Percentiles rank a stretch among this genome's conserved stretches.
These are phyloP conservation scores for Ectemnius lituratus DNA, from an alignment of 2,888 invertebrate genomes.

Conservation along the genomic window DNA sequence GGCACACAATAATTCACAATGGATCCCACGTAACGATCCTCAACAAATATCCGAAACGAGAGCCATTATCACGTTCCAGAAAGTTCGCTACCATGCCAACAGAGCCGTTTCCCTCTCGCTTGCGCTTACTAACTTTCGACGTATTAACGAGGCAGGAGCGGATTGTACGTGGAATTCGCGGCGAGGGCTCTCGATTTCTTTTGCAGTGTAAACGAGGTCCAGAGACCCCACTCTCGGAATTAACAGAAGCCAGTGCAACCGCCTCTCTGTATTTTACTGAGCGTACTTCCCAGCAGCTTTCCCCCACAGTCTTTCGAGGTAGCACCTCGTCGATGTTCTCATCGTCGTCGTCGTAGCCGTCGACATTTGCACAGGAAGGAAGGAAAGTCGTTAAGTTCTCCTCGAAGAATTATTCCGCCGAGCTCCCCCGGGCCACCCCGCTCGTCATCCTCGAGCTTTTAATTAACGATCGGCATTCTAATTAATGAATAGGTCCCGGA, in stretches of 20 bases:
- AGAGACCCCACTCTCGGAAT: constrained; percentile 37
- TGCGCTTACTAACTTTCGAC: constrained; percentile 13
- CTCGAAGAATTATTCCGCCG: constrained; percentile 59
- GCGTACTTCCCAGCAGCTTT: too few species aligned
- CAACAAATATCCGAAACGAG: constrained; percentile 48
- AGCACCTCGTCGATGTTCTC: too few species aligned
- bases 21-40: constrained; percentile 33
- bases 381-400: constrained; percentile 61
- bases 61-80: constrained; percentile 47
- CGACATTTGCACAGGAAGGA: constrained; percentile 38
- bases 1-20: constrained; percentile 30
- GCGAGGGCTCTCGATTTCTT: constrained; percentile 50
- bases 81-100: constrained; percentile 24
- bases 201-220: constrained; percentile 47
- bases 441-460: constrained; percentile 66
- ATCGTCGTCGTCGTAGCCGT: constrained; percentile 19
- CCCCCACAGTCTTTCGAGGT: too few species aligned
- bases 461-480: constrained; percentile 72
- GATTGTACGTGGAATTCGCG: constrained; percentile 35
- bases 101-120: constrained; percentile 15
- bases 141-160: constrained; percentile 49
- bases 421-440: constrained; percentile 18
- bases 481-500: constrained; percentile 64
- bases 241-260: constrained; percentile 41
- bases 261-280: constrained; percentile 16